Base-by-base conservation (phyloP, 2,888 invertebrate species). In the Mythimna lalbum region DNA sequence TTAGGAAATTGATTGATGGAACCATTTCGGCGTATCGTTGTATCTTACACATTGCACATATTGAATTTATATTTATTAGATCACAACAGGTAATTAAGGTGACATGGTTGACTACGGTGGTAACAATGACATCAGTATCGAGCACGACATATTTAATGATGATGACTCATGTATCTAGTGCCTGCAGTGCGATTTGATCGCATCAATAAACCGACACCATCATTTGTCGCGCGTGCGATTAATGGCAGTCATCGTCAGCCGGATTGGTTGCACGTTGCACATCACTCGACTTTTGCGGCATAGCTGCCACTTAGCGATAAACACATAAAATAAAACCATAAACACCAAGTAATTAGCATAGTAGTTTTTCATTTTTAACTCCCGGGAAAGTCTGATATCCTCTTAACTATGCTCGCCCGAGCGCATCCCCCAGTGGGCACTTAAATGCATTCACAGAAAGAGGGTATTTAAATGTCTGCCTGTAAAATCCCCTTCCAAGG, bases 401-500 rank as follows among this genome's bases (percentile, higher is more conserved):
- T 80, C 81, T 82, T 81, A 81, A 82, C 79, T 80, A 82, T 74
- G 83, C 72, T 79, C 81, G 74, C 69, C 70, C 56, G 80, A 75
- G 83, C 81, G 84, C 75, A 80, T 87, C 72, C 78, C 81, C 68
- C 72, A 74, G 83, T 78, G 84, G 75, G 74, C 82, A 86, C 89
- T 89, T 87, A 86, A 86, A 87, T 86, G 85, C 87, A 87, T 88
- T 86, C 83, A 78, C 73, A 79, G 77, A 73, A 78, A 85, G 83
- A 77, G 86, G 69, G 86, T 86, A 86, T 89, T 88, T 88, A 89
- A 88, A 88, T 79, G 85, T 83, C 81, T 84, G 81, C 73, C 74
- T 67, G 72, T 67, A 63, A 83, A 85, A 85, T 76, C 66, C 73
- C 80, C 82, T 73, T 68, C 70, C 64, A 69, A 80, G 69, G 63